These are phyloP conservation scores for Sebastes kiyomatsui DNA, from an alignment of 2,797 vertebrate genomes.

Conservation along the genomic window DNA sequence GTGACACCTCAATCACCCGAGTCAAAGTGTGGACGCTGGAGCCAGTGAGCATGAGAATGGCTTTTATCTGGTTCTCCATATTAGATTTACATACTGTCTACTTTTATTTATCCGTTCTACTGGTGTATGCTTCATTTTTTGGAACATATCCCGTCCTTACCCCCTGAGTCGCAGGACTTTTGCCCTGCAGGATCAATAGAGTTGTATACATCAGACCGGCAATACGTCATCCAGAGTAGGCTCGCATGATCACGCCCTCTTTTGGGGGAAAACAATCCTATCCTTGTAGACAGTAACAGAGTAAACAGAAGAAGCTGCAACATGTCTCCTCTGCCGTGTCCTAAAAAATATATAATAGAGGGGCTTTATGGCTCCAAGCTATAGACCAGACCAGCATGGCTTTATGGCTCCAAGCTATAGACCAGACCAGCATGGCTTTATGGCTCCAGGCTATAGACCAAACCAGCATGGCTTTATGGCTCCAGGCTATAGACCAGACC, in stretches of 20 bases:
- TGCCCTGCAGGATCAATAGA: not conserved
- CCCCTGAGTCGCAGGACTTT: not conserved
- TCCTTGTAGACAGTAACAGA: fast-evolving
- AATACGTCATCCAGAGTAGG: no score
- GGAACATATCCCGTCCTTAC: not conserved
- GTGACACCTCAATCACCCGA: constrained; percentile 25
- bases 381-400: no score
- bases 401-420: no score
- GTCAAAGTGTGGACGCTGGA: constrained; percentile 6
- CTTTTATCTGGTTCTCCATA: not conserved
- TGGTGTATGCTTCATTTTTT: not conserved
- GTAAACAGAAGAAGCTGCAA: no score
- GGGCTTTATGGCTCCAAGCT: no score
- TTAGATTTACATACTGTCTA: not conserved
- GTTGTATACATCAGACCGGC: fast-evolving
- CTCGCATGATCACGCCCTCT: fast-evolving
- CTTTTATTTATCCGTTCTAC: not conserved
- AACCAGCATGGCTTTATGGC: no score
- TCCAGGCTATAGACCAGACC: no score
- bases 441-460: no score
- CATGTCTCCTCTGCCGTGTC: no score
- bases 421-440: no score
- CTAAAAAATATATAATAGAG: fast-evolving
- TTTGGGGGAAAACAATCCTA: fast-evolving
- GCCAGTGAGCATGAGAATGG: not conserved